Evolutionary conservation across 1,140 invertebrate species (phyloP).

Genomic region (Zaprionus nigranus): DNA sequence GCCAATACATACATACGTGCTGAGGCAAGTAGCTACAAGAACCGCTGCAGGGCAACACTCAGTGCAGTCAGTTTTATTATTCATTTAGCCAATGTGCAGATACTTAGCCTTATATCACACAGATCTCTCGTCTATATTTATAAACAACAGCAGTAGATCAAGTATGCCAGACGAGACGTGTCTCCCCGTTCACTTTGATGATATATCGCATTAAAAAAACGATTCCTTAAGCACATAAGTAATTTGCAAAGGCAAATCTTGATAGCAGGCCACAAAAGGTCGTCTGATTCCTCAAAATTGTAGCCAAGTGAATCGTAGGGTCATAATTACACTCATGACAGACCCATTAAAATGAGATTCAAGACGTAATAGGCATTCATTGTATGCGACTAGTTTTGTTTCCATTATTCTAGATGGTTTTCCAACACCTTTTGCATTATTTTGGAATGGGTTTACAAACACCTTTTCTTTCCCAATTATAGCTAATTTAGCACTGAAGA

Average conservation of each 20-base stretch:
- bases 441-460: slow-evolving; percentile 24
- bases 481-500: neutral
- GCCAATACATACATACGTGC: neutral
- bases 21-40: neutral
- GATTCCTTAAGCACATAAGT: neutral
- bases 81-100: slow-evolving; percentile 37
- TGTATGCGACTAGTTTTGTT: slow-evolving; percentile 9
- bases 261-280: neutral
- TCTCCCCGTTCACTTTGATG: neutral
- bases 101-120: neutral
- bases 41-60: neutral
- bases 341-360: slow-evolving; percentile 28
- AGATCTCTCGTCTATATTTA: slow-evolving; percentile 18
- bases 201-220: neutral
- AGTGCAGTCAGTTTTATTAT: slow-evolving; percentile 19
- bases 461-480: slow-evolving; percentile 27
- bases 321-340: slow-evolving; percentile 19
- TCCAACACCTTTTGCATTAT: slow-evolving; percentile 35
- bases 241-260: slow-evolving; percentile 5
- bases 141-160: neutral
- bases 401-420: slow-evolving; percentile 9
- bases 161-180: neutral
- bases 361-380: slow-evolving; percentile 12
- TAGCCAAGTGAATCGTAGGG: neutral
- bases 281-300: neutral